Conservation (phyloP, 1,140 invertebrate species). For the Ostrea denselamellosa region DNA sequence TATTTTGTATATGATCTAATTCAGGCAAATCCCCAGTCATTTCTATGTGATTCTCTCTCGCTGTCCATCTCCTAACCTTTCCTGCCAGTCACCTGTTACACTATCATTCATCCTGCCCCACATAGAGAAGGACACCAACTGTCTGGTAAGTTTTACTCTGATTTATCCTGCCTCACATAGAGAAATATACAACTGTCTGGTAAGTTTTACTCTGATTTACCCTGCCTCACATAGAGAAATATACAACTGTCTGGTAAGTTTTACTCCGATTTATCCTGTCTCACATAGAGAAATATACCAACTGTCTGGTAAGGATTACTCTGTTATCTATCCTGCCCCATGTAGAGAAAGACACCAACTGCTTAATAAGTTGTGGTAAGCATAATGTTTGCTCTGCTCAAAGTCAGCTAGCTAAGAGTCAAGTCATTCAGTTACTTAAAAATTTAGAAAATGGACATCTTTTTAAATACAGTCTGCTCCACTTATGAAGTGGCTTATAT, state of each 20-base stretch:
- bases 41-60: slow-evolving; percentile 50
- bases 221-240: too few relatives aligned
- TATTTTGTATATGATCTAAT: not conserved
- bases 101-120: slow-evolving; percentile 65
- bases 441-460: too few relatives aligned
- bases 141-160: slow-evolving; percentile 54
- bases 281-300: too few relatives aligned
- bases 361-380: not conserved
- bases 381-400: too few relatives aligned
- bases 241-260: too few relatives aligned
- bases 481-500: too few relatives aligned
- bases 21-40: not conserved
- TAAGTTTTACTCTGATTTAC: too few relatives aligned
- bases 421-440: too few relatives aligned
- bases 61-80: slow-evolving; percentile 21
- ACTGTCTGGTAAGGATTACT: too few relatives aligned
- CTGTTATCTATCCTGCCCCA: not conserved
- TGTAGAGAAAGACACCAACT: not conserved
- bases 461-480: too few relatives aligned
- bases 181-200: not conserved
- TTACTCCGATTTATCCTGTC: too few relatives aligned
- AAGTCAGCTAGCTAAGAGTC: too few relatives aligned
- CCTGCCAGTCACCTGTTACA: slow-evolving; percentile 44
- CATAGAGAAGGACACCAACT: slow-evolving; percentile 47
- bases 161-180: not conserved